Conservation (phyloP, 2,113 vertebrate species). For the Heptranchias perlo region DNA sequence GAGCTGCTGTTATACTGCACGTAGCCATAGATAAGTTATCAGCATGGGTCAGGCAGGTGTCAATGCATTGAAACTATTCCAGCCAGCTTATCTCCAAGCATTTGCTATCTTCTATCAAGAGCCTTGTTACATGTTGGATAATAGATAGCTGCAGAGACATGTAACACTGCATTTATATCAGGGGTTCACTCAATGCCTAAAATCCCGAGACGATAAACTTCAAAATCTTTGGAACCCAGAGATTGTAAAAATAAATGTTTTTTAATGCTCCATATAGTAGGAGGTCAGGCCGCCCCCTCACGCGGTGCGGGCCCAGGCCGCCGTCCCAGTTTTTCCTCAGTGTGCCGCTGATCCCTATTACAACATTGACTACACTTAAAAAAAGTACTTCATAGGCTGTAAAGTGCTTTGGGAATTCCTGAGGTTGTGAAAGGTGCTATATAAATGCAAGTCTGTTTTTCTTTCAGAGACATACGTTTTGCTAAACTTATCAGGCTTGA, state of each 20-base stretch:
- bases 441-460: too few relatives aligned
- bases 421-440: too few relatives aligned
- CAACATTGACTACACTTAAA: too few relatives aligned
- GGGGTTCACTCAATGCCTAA: not conserved
- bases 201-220: not conserved
- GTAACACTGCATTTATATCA: not conserved
- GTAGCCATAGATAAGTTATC: conserved; percentile 8
- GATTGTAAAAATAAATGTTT: not conserved
- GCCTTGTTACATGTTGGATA: not conserved
- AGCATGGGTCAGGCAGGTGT: not conserved
- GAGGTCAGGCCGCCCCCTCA: not conserved
- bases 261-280: not conserved
- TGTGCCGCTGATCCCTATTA: too few relatives aligned
- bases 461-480: too few relatives aligned
- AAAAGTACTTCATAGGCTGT: too few relatives aligned
- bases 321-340: too few relatives aligned
- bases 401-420: too few relatives aligned
- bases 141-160: not conserved
- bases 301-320: too few relatives aligned
- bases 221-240: not conserved
- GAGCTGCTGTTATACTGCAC: conserved; percentile 9
- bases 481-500: too few relatives aligned
- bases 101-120: not conserved
- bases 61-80: not conserved
- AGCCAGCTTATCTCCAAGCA: not conserved